These are phyloP conservation scores for Armadillidium nasatum DNA, from an alignment of 1,140 invertebrate species.

Conservation along the genomic window DNA sequence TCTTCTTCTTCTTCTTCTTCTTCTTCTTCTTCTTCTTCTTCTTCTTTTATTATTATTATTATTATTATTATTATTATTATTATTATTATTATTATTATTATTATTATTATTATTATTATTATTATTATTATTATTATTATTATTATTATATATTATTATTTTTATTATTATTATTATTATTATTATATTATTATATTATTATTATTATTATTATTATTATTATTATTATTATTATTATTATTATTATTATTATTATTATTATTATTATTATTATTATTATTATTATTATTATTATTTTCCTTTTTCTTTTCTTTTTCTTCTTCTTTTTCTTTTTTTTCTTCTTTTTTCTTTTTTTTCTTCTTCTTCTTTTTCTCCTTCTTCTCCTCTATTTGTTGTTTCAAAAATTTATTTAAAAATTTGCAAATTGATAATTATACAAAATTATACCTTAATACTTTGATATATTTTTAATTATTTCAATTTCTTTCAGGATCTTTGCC, in stretches of 20 bases:
- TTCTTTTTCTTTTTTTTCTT: too few species aligned
- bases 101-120: too few species aligned
- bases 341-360: too few species aligned
- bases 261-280: not conserved
- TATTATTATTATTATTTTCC: too few species aligned
- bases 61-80: not conserved
- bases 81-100: slow-evolving; percentile 4
- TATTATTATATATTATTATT: too few species aligned
- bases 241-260: not conserved
- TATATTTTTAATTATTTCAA: not conserved
- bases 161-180: too few species aligned
- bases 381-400: not conserved
- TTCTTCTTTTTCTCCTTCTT: too few species aligned
- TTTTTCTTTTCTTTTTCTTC: too few species aligned
- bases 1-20: not conserved
- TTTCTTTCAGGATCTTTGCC: not conserved
- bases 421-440: slow-evolving; percentile 4
- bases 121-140: too few species aligned
- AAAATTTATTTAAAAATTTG: not conserved
- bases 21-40: not conserved
- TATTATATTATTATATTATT: too few species aligned
- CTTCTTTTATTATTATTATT: not conserved
- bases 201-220: too few species aligned
- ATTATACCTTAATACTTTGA: not conserved
- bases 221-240: not conserved